These are phyloP conservation scores for Epistrophe grossulariae DNA, from an alignment of 2,888 invertebrate species.

Conservation along the genomic window DNA sequence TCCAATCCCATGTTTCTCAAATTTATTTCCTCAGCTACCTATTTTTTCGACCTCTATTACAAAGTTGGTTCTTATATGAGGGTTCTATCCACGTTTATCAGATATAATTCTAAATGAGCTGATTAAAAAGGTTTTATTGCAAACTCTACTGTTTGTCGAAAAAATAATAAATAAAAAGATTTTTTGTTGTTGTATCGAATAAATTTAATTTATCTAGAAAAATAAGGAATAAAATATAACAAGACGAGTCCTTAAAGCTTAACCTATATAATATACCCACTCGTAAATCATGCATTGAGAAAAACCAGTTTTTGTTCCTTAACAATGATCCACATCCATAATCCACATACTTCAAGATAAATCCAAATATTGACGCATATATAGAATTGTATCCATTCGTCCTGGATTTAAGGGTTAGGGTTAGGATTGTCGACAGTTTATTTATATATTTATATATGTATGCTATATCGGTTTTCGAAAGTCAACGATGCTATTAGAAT, in stretches of 20 bases:
- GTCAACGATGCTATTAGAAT: constrained; percentile 59
- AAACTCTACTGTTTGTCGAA: background rate
- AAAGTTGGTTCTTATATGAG: too few relatives aligned
- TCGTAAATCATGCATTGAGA: constrained; percentile 17
- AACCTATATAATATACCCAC: background rate
- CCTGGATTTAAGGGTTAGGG: background rate
- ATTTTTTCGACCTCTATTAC: background rate
- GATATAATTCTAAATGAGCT: constrained; percentile 26
- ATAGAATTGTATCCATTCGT: background rate
- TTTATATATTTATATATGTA: background rate
- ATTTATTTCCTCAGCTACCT: background rate
- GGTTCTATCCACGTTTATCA: background rate
- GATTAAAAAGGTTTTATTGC: constrained; percentile 10
- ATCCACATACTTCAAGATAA: constrained; percentile 14
- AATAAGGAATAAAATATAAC: background rate
- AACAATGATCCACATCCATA: constrained; percentile 8
- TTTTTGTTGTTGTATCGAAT: background rate
- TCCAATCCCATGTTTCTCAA: background rate
- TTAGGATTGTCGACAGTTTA: background rate
- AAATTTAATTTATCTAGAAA: background rate
- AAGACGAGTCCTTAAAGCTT: background rate
- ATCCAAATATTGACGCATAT: constrained; percentile 2
- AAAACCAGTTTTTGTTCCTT: background rate
- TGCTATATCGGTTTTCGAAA: constrained; percentile 41
- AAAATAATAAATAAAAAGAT: background rate